Evolutionary conservation across 1,140 invertebrate species (phyloP).

Genomic region (Drosophila cardini): DNA sequence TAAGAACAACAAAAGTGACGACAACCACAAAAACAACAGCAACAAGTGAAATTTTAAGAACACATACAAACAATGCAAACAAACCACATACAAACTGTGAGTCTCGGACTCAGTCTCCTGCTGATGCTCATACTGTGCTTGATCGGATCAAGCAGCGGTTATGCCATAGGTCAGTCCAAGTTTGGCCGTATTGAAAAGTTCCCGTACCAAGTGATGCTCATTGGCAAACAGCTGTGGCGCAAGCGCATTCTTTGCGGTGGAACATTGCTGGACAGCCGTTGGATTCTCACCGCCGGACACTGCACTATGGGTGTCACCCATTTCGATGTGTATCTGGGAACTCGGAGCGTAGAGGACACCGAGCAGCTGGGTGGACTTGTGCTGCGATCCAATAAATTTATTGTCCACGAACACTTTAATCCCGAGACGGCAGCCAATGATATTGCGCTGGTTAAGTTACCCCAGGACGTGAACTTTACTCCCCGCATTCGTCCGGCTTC

Average conservation of each 20-base stretch:
- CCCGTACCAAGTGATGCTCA: slow-evolving; percentile 83
- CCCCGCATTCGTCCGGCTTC: slow-evolving; percentile 68
- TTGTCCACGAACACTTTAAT: slow-evolving; percentile 75
- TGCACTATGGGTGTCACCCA: slow-evolving; percentile 88
- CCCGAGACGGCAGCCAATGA: slow-evolving; percentile 78
- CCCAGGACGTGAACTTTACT: slow-evolving; percentile 64
- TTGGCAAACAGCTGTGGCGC: slow-evolving; percentile 81
- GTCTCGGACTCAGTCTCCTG: slow-evolving; percentile 37
- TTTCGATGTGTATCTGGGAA: slow-evolving; percentile 79
- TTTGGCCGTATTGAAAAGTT: slow-evolving; percentile 80
- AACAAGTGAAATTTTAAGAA: slow-evolving; percentile 51
- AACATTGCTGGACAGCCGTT: slow-evolving; percentile 89
- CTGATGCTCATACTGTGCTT: slow-evolving; percentile 42
- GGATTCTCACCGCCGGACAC: slow-evolving; percentile 92
- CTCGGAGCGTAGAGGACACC: slow-evolving; percentile 72
- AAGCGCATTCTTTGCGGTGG: slow-evolving; percentile 88
- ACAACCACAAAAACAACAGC: slow-evolving; percentile 12
- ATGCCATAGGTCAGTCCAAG: slow-evolving; percentile 77
- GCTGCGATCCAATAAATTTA: slow-evolving; percentile 76
- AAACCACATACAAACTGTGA: slow-evolving; percentile 32
- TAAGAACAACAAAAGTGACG: slow-evolving; percentile 12
- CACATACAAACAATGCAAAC: slow-evolving; percentile 47
- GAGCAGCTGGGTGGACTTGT: slow-evolving; percentile 66
- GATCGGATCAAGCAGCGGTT: slow-evolving; percentile 33
- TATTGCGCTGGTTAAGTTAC: slow-evolving; percentile 79